These are phyloP conservation scores for Neuroterus valhalla DNA, from an alignment of 1,140 invertebrate species.

Conservation along the genomic window DNA sequence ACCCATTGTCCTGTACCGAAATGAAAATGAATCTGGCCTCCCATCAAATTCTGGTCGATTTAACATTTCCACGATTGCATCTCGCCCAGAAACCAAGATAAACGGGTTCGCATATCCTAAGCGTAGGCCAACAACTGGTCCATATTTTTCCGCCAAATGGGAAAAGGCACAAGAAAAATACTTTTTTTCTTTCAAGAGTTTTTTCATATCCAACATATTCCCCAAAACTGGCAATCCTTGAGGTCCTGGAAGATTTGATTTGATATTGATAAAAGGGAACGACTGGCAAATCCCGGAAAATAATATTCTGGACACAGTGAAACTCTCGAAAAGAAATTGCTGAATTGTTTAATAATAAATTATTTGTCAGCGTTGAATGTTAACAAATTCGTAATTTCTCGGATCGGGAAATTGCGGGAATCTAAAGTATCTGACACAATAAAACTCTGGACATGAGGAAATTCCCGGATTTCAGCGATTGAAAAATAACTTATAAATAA, in stretches of 20 bases:
- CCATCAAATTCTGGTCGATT: conserved; percentile 66
- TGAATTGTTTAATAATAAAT: too few relatives aligned
- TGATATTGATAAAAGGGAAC: not conserved
- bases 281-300: too few relatives aligned
- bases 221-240: conserved; percentile 66
- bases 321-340: too few relatives aligned
- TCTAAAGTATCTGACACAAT: too few relatives aligned
- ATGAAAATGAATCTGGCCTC: conserved; percentile 61
- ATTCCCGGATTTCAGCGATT: too few relatives aligned
- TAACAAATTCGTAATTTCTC: too few relatives aligned
- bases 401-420: too few relatives aligned
- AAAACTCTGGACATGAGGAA: too few relatives aligned
- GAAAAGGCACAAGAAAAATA: conserved; percentile 59
- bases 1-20: conserved; percentile 59
- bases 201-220: conserved; percentile 63
- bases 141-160: conserved; percentile 64
- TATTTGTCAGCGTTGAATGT: too few relatives aligned
- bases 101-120: conserved; percentile 59
- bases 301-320: too few relatives aligned
- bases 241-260: conserved; percentile 58
- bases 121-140: conserved; percentile 62
- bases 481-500: too few relatives aligned
- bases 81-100: conserved; percentile 65
- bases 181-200: conserved; percentile 60
- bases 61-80: conserved; percentile 65